phyloP scores from a whole-genome alignment of 1,140 invertebrate genomes.

The Caenorhabditis remanei region DNA sequence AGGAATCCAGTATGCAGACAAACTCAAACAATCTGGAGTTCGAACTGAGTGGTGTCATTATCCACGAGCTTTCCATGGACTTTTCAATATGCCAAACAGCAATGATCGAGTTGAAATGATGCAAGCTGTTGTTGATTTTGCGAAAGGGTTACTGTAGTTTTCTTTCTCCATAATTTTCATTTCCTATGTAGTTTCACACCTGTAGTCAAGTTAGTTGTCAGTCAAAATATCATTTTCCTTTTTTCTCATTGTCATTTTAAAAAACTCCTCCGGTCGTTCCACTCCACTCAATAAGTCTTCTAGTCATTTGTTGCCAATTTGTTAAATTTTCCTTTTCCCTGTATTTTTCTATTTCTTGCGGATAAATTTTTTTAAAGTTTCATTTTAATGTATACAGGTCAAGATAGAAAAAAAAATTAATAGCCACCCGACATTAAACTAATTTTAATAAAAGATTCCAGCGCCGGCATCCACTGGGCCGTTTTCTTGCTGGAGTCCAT shows the following conservation, averaged over 20 bases:
- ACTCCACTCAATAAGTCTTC: slow-evolving; percentile 5
- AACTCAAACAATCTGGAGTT: slow-evolving; percentile 51
- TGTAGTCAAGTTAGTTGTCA: not conserved
- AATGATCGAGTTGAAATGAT: slow-evolving; percentile 57
- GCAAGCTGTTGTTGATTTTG: slow-evolving; percentile 49
- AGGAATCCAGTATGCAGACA: slow-evolving; percentile 62
- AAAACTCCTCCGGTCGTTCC: not conserved
- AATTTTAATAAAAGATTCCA: not conserved
- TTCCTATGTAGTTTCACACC: not conserved
- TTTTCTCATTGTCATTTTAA: not conserved
- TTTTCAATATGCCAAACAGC: slow-evolving; percentile 63
- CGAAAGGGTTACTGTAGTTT: slow-evolving; percentile 9
- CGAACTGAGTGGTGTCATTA: slow-evolving; percentile 45
- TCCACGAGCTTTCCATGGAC: slow-evolving; percentile 62
- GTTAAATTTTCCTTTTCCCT: slow-evolving; percentile 27
- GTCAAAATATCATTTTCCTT: not conserved
- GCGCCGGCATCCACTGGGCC: not conserved
- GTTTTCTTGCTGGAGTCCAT: not conserved
- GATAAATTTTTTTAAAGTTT: no score
- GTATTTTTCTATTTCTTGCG: no score
- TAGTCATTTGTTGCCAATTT: slow-evolving; percentile 55
- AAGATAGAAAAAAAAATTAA: not conserved
- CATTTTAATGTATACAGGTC: no score
- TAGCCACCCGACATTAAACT: not conserved
- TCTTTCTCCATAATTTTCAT: not conserved